Percentiles rank a stretch among this genome's conserved stretches.
These are phyloP conservation scores for Forpus xanthops DNA, from an alignment of 2,797 vertebrate genomes.

Conservation along the genomic window DNA sequence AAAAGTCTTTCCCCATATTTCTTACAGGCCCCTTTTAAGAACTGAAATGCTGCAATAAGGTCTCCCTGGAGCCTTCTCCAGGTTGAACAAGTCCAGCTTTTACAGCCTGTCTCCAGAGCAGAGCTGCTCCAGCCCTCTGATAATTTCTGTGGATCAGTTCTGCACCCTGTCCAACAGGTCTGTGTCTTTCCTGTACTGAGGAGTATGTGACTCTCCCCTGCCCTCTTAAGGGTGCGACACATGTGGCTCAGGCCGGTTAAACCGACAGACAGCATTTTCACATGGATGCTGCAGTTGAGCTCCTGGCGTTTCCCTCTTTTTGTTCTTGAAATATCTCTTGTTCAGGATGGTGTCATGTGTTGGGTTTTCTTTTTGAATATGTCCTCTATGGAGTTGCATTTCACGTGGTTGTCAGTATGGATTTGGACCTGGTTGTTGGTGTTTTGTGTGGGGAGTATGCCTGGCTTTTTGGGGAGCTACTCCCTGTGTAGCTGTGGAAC, in stretches of 20 bases:
- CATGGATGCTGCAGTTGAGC: accelerated
- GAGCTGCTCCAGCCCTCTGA: background rate
- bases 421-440: background rate
- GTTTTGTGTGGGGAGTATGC: background rate
- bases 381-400: background rate
- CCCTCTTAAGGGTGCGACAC: accelerated
- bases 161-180: background rate
- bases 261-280: background rate
- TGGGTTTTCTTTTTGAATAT: background rate
- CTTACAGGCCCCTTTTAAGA: background rate
- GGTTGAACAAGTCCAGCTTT: background rate
- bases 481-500: background rate
- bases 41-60: background rate
- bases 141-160: background rate
- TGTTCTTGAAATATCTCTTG: background rate
- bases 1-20: background rate
- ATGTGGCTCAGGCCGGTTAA: background rate
- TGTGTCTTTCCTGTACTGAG: background rate
- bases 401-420: accelerated
- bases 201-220: background rate
- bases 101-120: background rate
- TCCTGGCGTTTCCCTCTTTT: background rate
- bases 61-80: background rate
- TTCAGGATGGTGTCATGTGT: accelerated
- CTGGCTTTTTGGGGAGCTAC: background rate